phyloP scores from a whole-genome alignment of 2,888 invertebrate species.

The Opisthograptis luteolata region DNA sequence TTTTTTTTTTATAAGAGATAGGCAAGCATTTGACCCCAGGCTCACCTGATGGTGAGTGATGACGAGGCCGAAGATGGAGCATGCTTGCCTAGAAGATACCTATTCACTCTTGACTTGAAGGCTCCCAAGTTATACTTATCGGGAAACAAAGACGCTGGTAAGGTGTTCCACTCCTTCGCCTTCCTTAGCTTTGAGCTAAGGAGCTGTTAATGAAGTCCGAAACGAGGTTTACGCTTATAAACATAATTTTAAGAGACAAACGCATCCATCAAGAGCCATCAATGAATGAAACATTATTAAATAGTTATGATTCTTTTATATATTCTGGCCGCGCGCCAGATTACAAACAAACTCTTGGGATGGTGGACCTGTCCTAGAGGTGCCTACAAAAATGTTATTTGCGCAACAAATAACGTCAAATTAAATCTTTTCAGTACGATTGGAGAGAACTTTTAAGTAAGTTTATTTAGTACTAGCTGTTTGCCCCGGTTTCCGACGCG shows the following conservation, averaged over 20 bases:
- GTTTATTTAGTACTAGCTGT: too few species aligned
- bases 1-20: too few species aligned
- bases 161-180: too few species aligned
- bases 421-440: constrained; percentile 33
- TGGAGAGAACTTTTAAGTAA: constrained; percentile 19
- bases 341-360: constrained; percentile 35
- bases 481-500: too few species aligned
- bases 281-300: constrained; percentile 45
- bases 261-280: constrained; percentile 42
- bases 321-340: constrained; percentile 43
- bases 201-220: constrained; percentile 14
- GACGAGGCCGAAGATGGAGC: too few species aligned
- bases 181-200: too few species aligned
- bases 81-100: too few species aligned
- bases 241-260: constrained; percentile 31
- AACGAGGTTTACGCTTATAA: constrained; percentile 34
- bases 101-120: too few species aligned
- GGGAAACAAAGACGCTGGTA: too few species aligned
- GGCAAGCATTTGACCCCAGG: too few species aligned
- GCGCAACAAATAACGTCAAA: constrained; percentile 37
- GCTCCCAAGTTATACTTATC: too few species aligned
- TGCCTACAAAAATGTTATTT: constrained; percentile 35
- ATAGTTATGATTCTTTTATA: constrained; percentile 34
- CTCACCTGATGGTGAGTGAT: too few species aligned
- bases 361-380: constrained; percentile 21